Evolutionary conservation across 2,888 invertebrate genomes (phyloP).

Genomic region (Macaria notata): DNA sequence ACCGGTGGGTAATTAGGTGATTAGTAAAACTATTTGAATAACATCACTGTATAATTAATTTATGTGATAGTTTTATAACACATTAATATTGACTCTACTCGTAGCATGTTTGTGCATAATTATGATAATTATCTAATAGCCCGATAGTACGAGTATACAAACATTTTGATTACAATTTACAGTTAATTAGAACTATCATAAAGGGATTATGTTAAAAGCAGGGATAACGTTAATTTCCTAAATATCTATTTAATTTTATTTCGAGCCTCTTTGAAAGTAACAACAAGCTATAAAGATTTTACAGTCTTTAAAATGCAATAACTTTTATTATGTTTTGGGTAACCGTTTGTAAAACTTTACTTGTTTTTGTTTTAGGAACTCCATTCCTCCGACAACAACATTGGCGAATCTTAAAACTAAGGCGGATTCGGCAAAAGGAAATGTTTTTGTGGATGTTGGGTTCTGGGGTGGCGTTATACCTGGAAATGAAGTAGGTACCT

Average conservation of each 20-base stretch:
- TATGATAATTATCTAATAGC: too few species aligned
- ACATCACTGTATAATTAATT: too few species aligned
- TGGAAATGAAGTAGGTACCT: conserved; percentile 79
- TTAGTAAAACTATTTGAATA: too few species aligned
- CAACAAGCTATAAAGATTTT: background rate
- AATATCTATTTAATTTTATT: background rate
- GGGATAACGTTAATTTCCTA: too few species aligned
- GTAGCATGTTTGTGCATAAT: too few species aligned
- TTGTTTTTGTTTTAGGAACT: conserved; percentile 79
- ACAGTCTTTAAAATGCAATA: conserved; percentile 5
- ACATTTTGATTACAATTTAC: too few species aligned
- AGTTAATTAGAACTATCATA: too few species aligned
- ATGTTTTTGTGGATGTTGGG: conserved; percentile 86
- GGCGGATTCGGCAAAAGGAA: conserved; percentile 80
- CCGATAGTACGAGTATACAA: too few species aligned
- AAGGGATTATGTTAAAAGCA: too few species aligned
- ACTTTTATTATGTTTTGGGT: conserved; percentile 13
- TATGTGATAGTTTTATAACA: too few species aligned
- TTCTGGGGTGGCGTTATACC: conserved; percentile 92
- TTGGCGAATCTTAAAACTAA: conserved; percentile 83
- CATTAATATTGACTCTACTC: too few species aligned
- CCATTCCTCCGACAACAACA: conserved; percentile 87
- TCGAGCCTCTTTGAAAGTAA: background rate
- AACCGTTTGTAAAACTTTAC: conserved; percentile 1
- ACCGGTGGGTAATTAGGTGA: too few species aligned